phyloP scores from a whole-genome alignment of 2,888 invertebrate genomes.

The Trichogramma evanescens region DNA sequence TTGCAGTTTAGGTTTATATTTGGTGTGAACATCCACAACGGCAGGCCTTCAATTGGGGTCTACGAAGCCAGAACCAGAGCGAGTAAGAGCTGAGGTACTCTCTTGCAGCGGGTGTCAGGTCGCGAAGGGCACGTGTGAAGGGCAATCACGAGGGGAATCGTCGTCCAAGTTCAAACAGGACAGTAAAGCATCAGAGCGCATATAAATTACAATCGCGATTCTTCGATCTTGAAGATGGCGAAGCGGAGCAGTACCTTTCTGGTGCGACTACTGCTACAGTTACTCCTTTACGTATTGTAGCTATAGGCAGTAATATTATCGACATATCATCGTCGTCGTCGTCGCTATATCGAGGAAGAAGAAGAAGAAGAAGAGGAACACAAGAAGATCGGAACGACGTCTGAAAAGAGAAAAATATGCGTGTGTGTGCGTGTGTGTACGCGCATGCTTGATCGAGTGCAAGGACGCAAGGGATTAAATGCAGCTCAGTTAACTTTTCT shows the following conservation, averaged over 20 bases:
- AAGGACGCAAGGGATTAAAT: constrained; percentile 27
- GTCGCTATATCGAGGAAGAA: background rate
- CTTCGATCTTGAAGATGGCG: constrained; percentile 9
- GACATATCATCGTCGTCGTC: constrained; percentile 3
- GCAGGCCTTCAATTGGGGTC: no score
- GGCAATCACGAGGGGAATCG: no score
- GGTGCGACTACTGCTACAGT: background rate
- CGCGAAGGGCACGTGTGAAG: no score
- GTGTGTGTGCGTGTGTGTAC: constrained; percentile 6
- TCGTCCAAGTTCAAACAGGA: no score
- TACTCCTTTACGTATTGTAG: background rate
- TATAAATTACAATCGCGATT: constrained; percentile 19
- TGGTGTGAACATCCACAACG: no score
- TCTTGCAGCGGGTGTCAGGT: no score
- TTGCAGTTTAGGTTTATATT: no score
- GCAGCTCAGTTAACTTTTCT: constrained; percentile 8
- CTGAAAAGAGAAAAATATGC: constrained; percentile 23
- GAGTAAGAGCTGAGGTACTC: no score
- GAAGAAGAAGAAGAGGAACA: background rate
- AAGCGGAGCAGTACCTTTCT: constrained; percentile 1
- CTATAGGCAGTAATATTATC: no score
- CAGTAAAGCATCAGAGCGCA: no score
- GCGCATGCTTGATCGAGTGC: constrained; percentile 27
- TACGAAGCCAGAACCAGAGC: no score
- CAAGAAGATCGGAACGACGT: no score